Evolutionary conservation across 2,888 invertebrate species (phyloP), one percentile per base, ranked within the genome.

Genomic region (Pseudococcus longispinus): DNA sequence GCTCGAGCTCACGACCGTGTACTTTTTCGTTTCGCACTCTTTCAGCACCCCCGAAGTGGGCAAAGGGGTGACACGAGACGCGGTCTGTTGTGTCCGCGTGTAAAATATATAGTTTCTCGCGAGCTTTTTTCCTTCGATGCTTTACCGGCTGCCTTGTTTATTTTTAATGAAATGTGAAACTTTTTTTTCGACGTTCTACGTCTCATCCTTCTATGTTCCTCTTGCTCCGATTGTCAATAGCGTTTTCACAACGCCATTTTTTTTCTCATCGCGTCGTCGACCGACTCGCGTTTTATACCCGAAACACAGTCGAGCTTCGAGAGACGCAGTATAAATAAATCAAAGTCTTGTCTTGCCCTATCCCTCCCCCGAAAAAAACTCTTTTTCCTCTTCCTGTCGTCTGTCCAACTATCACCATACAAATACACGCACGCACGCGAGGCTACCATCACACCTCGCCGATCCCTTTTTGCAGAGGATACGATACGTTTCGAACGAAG

Each of bases 101-200:
- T 37, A 80, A 80, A 80, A 80, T 74, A 74, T 60, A 60, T 60
- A 60, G 51, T 51, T 51, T 29, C 70, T 70, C 70, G 70, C 74
- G 37, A 80, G 37, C 77, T 37, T 80, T 80, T 80, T 80, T 29
- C 20, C 29, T 70, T 70, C 70, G 29, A 18, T 29, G 29, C 70
- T 70, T 70, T 70, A 65, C 65, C 29, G 20, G 2, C 6, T 29
- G 77, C 77, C 77, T 80, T 37, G 20, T 80, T 80, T 80, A 80
- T 80, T 80, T 80, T 80, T 80, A 80, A 80, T 80, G 77, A 80
- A 80, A 80, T 42, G 42, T 80, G 77, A 80, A 80, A 80, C 77
- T 80, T 80, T 80, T 74, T 42, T 70, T 42, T 42, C 20, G 11
- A 8, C 32, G 2, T 80, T 1, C n/a, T n/a, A 6, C 11, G 37